Conservation (phyloP, 2,113 vertebrate genomes). For the Lonchura striata region DNA sequence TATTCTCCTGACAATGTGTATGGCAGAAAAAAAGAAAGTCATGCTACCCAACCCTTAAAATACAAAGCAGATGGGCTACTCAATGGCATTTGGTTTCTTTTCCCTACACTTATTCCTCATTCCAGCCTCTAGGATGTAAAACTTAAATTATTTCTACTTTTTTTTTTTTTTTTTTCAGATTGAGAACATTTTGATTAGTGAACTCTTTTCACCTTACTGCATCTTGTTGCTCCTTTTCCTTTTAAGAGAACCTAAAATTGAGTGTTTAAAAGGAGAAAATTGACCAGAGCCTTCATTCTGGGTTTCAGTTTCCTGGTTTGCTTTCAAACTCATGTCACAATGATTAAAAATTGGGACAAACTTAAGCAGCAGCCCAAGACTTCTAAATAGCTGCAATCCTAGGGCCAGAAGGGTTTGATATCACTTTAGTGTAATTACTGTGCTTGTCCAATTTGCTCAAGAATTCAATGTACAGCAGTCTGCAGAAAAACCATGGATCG, state of each 20-base stretch:
- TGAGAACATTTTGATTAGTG: neutral
- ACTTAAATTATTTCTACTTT: neutral
- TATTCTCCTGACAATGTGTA: constrained; percentile 57
- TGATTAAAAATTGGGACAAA: neutral
- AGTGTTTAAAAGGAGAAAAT: neutral
- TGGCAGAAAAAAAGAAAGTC: constrained; percentile 39
- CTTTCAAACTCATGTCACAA: neutral
- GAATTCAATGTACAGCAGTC: neutral
- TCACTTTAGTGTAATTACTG: neutral
- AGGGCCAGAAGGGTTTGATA: neutral
- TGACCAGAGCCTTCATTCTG: neutral
- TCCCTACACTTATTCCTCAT: neutral
- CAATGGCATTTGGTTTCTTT: neutral
- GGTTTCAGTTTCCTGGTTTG: neutral
- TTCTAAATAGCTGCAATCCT: neutral
- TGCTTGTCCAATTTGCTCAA: neutral
- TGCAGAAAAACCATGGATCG: neutral
- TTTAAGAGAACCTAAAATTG: neutral
- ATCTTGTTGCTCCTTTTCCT: neutral
- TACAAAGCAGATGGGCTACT: constrained; percentile 63
- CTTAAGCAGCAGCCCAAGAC: neutral
- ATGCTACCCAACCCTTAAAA: constrained; percentile 53
- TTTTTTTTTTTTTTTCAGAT: neutral
- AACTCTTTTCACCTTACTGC: neutral
- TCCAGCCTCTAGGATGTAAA: neutral